These are phyloP conservation scores for Tenodera sinensis DNA, from an alignment of 2,888 invertebrate species.

Conservation along the genomic window DNA sequence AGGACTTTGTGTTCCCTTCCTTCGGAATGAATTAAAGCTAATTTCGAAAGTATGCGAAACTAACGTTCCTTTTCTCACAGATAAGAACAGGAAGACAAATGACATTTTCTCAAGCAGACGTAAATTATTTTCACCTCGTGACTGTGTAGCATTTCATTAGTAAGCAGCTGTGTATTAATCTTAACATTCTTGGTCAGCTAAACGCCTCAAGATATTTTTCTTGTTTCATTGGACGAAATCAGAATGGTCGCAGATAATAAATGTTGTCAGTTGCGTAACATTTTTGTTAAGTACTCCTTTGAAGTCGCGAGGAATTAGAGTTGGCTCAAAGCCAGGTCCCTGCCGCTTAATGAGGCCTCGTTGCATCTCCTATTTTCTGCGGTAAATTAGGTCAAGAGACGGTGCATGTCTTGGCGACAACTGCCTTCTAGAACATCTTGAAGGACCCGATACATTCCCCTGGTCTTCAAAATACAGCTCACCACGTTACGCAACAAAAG, in stretches of 20 bases:
- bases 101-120: not conserved
- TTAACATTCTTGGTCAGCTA: not conserved
- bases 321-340: not conserved
- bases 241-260: not conserved
- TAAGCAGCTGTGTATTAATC: not conserved
- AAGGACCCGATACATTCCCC: not conserved
- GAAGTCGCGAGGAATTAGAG: not conserved
- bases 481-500: too few species aligned
- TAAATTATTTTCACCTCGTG: not conserved
- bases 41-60: too few species aligned
- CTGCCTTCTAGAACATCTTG: not conserved
- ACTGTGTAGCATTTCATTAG: not conserved
- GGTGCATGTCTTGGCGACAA: not conserved
- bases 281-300: not conserved
- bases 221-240: not conserved
- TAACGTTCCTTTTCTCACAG: not conserved
- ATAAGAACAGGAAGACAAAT: not conserved
- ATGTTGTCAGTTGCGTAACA: not conserved
- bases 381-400: not conserved
- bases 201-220: not conserved
- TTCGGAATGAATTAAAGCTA: too few species aligned
- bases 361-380: not conserved
- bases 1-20: too few species aligned
- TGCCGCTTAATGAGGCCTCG: not conserved
- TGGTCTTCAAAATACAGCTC: not conserved